Evolutionary conservation across 2,797 vertebrate genomes (phyloP), one percentile per base, ranked within the genome.

Genomic region (Cyprinodon diabolis): DNA sequence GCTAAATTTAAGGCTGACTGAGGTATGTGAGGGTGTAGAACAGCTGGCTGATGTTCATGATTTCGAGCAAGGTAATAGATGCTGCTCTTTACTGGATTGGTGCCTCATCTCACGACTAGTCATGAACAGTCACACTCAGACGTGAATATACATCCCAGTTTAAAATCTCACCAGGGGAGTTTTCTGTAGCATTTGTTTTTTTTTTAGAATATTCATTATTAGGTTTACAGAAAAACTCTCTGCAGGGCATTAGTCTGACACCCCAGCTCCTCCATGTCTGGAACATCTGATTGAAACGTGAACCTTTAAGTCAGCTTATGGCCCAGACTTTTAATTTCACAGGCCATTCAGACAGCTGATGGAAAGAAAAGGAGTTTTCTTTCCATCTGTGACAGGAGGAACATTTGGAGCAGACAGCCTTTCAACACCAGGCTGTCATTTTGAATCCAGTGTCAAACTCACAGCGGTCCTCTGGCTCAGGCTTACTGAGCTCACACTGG

Each of bases 371-470:
- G 5, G 25, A 62, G 67, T 54, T 66, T 35, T 75, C 54, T 66
- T 63, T 19, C 56, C 23, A 11, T n/a, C 17, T 49, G 30, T 71
- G 72, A 78, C 67, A 74, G 68, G 21, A 55, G 68, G 67, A 65
- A 60, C 45, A 60, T 77, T 80, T 69, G 71, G 70, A 49, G 54
- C 45, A 73, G 80, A 72, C 57, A 67, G 71, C 57, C 67, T 74
- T 74, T 77, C 68, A 30, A 40, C 65, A 65, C 60, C 74, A 74
- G 66, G 62, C 79, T 57, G 69, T 54, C 62, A 52, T 82, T 76
- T 55, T 58, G 71, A 47, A 57, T 83, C 84, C 78, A 76, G 23
- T 82, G 80, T 81, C 81, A 77, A 47, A 17, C 68, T 77, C 69
- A 1, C 66, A 48, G 66, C 58, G 2, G 1, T 68, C 6, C 47